Conservation (phyloP, 64 coral and sea anemone genomes). For the Trachythela sp. region DNA sequence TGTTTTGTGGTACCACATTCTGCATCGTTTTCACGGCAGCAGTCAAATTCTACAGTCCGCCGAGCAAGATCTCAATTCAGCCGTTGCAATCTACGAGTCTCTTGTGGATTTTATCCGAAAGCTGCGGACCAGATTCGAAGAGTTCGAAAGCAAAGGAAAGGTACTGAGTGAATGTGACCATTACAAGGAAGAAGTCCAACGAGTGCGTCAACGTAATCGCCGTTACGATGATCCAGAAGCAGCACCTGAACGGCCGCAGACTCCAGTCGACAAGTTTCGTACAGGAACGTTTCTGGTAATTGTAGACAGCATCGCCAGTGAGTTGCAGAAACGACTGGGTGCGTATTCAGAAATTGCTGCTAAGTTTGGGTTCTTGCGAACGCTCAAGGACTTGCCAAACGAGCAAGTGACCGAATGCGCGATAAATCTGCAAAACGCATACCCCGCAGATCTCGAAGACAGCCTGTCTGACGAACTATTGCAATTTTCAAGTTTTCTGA, state of each 20-base stretch:
- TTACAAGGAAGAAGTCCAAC: conserved; percentile 3
- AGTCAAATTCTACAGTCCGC: conserved; percentile 21
- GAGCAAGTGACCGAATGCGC: neutral
- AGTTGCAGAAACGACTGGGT: neutral
- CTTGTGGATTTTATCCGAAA: conserved; percentile 11
- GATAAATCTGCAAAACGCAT: neutral
- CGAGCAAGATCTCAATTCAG: conserved; percentile 6
- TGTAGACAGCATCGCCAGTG: conserved; percentile 8
- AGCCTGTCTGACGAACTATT: no score
- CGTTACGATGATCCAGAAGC: conserved; percentile 11
- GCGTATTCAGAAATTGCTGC: conserved; percentile 21
- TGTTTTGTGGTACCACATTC: no score
- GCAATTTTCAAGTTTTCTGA: no score
- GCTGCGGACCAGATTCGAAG: conserved; percentile 11
- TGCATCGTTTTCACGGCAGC: conserved; percentile 18
- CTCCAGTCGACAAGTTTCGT: no score
- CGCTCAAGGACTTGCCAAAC: neutral
- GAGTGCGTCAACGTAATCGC: conserved; percentile 20
- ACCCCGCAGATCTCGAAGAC: no score
- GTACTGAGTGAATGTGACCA: conserved; percentile 2
- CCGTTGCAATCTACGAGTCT: conserved; percentile 21
- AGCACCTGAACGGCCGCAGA: conserved; percentile 22
- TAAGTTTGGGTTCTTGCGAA: neutral
- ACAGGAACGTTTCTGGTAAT: no score
- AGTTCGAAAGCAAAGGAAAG: conserved; percentile 23